Evolutionary conservation across 2,797 vertebrate genomes (phyloP).

Genomic region (Chrosomus eos): DNA sequence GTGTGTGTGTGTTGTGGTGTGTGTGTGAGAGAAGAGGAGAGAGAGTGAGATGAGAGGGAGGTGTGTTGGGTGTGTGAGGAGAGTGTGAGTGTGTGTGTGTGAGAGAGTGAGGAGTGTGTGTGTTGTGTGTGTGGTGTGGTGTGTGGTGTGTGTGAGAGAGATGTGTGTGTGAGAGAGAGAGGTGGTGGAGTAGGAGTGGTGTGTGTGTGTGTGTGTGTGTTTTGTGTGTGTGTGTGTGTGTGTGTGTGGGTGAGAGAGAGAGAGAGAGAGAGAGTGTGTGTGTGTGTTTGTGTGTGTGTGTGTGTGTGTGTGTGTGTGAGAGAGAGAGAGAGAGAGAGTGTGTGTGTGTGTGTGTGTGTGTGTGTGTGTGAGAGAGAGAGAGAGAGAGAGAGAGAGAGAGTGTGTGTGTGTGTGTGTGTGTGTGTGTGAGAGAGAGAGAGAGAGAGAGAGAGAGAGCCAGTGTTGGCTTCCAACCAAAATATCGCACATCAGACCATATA

Average conservation of each 20-base stretch:
- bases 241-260: background rate
- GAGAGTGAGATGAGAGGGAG: no score
- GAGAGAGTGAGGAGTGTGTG: no score
- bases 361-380: background rate
- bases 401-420: constrained; percentile 10
- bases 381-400: no score
- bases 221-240: constrained; percentile 62
- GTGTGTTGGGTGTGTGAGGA: constrained; percentile 35
- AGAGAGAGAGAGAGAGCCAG: no score
- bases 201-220: no score
- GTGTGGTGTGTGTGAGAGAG: constrained; percentile 52
- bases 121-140: no score
- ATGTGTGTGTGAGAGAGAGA: no score
- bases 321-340: no score
- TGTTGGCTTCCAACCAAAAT: no score
- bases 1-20: constrained; percentile 60
- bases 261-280: background rate
- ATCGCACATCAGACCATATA: no score
- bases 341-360: constrained; percentile 50
- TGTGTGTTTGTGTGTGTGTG: background rate
- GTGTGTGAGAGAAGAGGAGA: no score
- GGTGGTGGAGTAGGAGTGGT: no score
- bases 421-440: constrained; percentile 43
- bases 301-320: constrained; percentile 53
- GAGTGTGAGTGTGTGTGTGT: constrained; percentile 42